A percentile compares a stretch with the other conserved stretches of the same genome.
These are phyloP conservation scores for Graphium colonna DNA, from an alignment of 2,888 invertebrate species.

Conservation along the genomic window DNA sequence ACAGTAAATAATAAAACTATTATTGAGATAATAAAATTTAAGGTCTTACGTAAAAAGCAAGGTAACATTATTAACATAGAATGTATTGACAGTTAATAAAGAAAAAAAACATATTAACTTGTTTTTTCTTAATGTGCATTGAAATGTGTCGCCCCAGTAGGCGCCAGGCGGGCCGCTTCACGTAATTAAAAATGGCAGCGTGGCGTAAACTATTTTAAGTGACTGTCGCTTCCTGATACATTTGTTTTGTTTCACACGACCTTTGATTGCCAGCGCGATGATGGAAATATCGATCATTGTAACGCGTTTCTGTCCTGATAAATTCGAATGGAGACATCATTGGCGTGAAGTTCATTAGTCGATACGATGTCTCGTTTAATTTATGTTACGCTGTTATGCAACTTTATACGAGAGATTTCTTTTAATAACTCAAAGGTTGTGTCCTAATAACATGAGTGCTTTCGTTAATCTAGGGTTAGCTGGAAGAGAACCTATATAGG, in stretches of 20 bases:
- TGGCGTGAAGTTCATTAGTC: background rate
- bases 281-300: constrained; percentile 7
- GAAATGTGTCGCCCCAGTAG: background rate
- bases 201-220: constrained; percentile 48
- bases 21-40: too few species aligned
- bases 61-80: background rate
- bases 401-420: background rate
- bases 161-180: constrained; percentile 18
- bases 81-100: background rate
- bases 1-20: too few species aligned
- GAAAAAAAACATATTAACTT: background rate
- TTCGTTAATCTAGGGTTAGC: too few species aligned
- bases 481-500: too few species aligned
- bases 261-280: constrained; percentile 5
- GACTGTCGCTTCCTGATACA: constrained; percentile 43
- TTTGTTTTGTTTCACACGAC: constrained; percentile 23
- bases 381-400: background rate
- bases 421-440: too few species aligned
- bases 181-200: constrained; percentile 39
- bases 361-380: background rate
- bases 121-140: background rate
- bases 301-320: background rate
- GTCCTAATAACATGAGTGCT: too few species aligned
- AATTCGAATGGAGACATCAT: background rate
- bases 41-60: too few species aligned